Base-by-base conservation (phyloP, 2,888 invertebrate genomes). In the Graphium colonna region DNA sequence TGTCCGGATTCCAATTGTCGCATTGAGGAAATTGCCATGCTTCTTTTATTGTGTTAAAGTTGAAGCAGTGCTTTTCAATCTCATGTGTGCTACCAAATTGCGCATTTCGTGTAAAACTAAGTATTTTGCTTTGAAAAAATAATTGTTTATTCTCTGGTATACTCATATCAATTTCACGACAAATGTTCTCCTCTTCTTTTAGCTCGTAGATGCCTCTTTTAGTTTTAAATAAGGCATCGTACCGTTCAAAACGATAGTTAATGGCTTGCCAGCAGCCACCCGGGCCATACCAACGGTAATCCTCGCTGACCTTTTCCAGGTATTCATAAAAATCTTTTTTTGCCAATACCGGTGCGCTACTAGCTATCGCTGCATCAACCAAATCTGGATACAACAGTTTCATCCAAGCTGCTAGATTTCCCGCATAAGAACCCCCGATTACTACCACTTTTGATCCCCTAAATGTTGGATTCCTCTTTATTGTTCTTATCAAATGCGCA, bases 341-440 rank as follows among this genome's bases (percentile, higher is more conserved):
- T n/a, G n/a, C n/a, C n/a, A n/a, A n/a, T n/a, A n/a, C n/a, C n/a
- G n/a, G n/a, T n/a, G n/a, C n/a, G n/a, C n/a, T n/a, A n/a, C n/a
- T n/a, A n/a, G n/a, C n/a, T n/a, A n/a, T n/a, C n/a, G n/a, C n/a
- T n/a, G n/a, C n/a, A n/a, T 85, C 77, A 0, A 87, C 73, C 53
- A 84, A 60, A n/a, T 78, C 60, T 10, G 87, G 82, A 56, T 87
- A 86, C 0, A 80, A 42, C 1, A 81, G 57, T 59, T 68, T 78
- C 72, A 85, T 75, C 87, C 87, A 87, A 1, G 82, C 84, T 17
- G 88, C 87, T 58, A 88, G 71, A 51, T 85, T 88, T 7, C 82
- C 87, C 1, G 84, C 71, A 51, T 88, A 87, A 1, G 86, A 87
- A 8, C 86, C 86, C 28, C 87, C 88, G 18, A 87, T 68, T 1